phyloP scores from a whole-genome alignment of 2,888 invertebrate genomes.

The Mesorhabditis sp. region DNA sequence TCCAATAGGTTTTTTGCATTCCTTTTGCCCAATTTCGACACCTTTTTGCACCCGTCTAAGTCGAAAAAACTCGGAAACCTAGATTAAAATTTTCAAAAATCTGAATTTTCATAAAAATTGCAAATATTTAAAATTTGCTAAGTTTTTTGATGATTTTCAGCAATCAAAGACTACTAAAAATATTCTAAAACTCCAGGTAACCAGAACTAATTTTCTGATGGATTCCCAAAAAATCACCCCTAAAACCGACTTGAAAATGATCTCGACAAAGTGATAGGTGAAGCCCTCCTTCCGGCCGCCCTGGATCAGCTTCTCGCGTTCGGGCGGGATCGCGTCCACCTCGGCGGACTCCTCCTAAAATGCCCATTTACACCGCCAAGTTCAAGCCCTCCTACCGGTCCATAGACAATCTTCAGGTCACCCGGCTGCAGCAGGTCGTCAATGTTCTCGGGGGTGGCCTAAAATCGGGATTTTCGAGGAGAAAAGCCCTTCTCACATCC shows the following conservation, averaged over 20 bases:
- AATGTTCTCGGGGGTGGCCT: neutral
- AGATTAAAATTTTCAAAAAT: too few relatives aligned
- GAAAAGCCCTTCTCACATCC: neutral
- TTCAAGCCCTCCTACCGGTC: neutral
- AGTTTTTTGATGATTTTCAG: too few relatives aligned
- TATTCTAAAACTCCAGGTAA: too few relatives aligned
- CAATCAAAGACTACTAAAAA: too few relatives aligned
- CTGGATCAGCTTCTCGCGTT: conserved; percentile 19
- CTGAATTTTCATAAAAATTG: too few relatives aligned
- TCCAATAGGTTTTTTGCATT: too few relatives aligned
- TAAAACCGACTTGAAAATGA: conserved; percentile 7
- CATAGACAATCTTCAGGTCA: neutral
- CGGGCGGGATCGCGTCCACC: conserved; percentile 14
- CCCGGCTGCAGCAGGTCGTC: conserved; percentile 5
- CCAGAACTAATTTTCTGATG: too few relatives aligned
- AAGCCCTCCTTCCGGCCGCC: conserved; percentile 17
- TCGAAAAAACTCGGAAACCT: too few relatives aligned
- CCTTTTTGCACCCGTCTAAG: too few relatives aligned
- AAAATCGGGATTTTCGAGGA: neutral
- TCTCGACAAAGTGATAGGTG: conserved; percentile 18
- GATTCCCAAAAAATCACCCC: too few relatives aligned
- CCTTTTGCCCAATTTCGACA: too few relatives aligned
- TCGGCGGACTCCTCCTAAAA: conserved; percentile 4
- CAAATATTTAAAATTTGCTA: too few relatives aligned
- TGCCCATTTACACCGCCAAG: neutral